These are phyloP conservation scores for Ctenoplectra terminalis DNA, from an alignment of 1,140 invertebrate species.

Conservation along the genomic window DNA sequence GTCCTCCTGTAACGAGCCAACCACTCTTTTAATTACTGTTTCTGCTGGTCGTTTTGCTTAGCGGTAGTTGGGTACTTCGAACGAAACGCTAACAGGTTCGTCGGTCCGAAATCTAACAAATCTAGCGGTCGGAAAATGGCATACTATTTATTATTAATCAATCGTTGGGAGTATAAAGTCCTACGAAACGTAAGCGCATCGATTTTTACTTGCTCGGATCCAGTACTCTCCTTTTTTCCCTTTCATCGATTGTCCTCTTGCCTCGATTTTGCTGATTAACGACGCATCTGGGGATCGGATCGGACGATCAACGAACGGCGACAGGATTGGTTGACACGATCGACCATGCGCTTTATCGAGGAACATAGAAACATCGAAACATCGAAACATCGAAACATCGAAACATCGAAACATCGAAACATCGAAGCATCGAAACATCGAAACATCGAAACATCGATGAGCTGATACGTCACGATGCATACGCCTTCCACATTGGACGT, in stretches of 20 bases:
- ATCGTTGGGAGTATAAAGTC: too few species aligned
- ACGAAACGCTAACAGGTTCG: too few species aligned
- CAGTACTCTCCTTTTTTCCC: neutral
- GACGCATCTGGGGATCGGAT: neutral
- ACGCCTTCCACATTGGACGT: slow-evolving; percentile 73
- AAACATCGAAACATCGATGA: slow-evolving; percentile 47
- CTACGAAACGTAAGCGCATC: too few species aligned
- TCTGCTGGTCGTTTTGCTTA: neutral
- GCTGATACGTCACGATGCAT: slow-evolving; percentile 37
- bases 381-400: too few species aligned
- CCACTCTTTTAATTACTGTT: slow-evolving; percentile 15
- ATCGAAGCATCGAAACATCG: too few species aligned
- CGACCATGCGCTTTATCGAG: slow-evolving; percentile 16
- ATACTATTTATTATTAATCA: too few species aligned
- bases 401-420: too few species aligned
- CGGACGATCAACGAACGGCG: neutral
- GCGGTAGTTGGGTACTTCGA: neutral
- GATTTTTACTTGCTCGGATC: too few species aligned
- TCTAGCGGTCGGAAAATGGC: too few species aligned
- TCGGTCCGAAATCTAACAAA: too few species aligned
- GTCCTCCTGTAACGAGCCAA: neutral
- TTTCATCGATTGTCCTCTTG: too few species aligned
- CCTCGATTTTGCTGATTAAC: slow-evolving; percentile 16
- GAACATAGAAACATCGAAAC: slow-evolving; percentile 50
- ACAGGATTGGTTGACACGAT: neutral